These are phyloP conservation scores for Sphaerolaimus hirsutus DNA, from an alignment of 2,888 invertebrate species.

Conservation along the genomic window DNA sequence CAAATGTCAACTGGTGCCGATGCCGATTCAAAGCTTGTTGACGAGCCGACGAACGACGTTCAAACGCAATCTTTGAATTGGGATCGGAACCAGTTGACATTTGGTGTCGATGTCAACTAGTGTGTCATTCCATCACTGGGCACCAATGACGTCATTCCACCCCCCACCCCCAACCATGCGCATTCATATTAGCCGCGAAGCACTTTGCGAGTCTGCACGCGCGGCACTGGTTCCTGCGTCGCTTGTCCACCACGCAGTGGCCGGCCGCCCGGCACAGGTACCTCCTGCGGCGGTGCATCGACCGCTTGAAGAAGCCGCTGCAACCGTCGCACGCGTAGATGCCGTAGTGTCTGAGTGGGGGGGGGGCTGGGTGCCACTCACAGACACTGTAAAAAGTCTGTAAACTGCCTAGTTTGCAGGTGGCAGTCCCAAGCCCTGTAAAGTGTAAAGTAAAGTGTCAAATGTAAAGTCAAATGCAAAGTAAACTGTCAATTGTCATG, in stretches of 20 bases:
- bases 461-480: too few species aligned
- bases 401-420: too few species aligned
- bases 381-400: too few species aligned
- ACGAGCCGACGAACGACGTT: too few species aligned
- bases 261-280: conserved; percentile 91
- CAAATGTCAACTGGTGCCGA: too few species aligned
- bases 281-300: conserved; percentile 77
- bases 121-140: not conserved
- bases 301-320: conserved; percentile 81
- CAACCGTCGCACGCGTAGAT: conserved; percentile 91
- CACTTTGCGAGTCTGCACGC: conserved; percentile 81
- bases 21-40: not conserved
- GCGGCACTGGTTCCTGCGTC: conserved; percentile 81
- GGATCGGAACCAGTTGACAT: too few species aligned
- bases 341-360: conserved; percentile 88
- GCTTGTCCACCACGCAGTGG: conserved; percentile 81
- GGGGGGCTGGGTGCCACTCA: too few species aligned
- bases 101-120: too few species aligned
- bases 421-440: too few species aligned
- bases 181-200: conserved; percentile 86
- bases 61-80: too few species aligned
- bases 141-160: not conserved
- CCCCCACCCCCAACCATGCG: conserved; percentile 53
- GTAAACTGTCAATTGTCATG: too few species aligned
- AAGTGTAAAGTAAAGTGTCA: too few species aligned